phyloP scores from a whole-genome alignment of 2,113 vertebrate species.

The Diadophis punctatus region DNA sequence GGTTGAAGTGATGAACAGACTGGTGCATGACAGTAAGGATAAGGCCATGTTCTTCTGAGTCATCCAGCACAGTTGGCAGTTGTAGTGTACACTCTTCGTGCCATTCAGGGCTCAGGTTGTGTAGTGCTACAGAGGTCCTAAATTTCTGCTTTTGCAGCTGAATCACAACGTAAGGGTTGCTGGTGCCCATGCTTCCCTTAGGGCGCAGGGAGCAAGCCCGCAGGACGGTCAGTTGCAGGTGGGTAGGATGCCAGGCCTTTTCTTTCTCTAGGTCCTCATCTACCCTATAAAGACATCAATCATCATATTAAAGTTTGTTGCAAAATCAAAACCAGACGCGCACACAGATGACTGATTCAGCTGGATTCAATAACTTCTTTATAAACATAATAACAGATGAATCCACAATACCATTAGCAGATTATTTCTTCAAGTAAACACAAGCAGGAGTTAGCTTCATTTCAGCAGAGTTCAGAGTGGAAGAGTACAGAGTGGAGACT shows the following conservation, averaged over 20 bases:
- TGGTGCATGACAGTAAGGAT: neutral
- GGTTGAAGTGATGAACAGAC: neutral
- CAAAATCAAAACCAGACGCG: no score
- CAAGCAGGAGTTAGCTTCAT: no score
- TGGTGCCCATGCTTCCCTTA: constrained; percentile 8
- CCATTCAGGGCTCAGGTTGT: constrained; percentile 31
- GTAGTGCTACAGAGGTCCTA: constrained; percentile 9
- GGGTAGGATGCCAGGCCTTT: constrained; percentile 26
- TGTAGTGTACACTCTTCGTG: constrained; percentile 25
- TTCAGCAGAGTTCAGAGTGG: no score
- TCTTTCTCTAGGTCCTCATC: neutral
- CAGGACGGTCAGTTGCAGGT: constrained; percentile 29
- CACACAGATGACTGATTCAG: no score
- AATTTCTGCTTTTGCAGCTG: constrained; percentile 35
- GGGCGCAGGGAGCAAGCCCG: constrained; percentile 14
- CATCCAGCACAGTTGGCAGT: neutral
- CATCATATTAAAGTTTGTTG: no score
- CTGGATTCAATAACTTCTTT: no score
- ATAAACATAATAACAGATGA: no score
- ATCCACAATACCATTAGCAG: no score
- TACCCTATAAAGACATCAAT: neutral
- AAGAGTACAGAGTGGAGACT: no score
- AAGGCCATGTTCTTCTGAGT: constrained; percentile 25
- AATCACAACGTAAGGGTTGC: constrained; percentile 35
- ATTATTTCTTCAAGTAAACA: no score